Base-by-base conservation (phyloP, 2,113 vertebrate species). In the Rhea americana region DNA sequence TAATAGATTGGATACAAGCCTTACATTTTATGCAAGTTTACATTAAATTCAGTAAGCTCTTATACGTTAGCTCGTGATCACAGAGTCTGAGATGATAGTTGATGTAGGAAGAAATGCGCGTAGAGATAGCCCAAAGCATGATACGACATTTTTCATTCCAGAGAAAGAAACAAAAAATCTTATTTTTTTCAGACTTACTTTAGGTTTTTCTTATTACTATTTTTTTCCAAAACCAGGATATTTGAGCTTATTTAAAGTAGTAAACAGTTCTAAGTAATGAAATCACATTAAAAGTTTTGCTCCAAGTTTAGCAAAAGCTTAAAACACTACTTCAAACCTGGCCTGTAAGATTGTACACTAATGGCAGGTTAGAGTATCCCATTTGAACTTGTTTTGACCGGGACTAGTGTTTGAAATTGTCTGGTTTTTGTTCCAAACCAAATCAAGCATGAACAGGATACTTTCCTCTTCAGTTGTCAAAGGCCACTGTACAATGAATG, bases 221-320 rank as follows among this genome's bases (percentile, higher is more conserved):
- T 41, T 68, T 56, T 55, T 11, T 77, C 4, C 0, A 0, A 39
- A 13, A 59, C 74, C 13, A 56, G 72, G 14, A 75, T 48, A 11
- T 53, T 19, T 83, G 61, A 84, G 8, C 21, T 94, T 85, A 20
- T 85, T 70, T 67, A 47, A 75, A 80, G 14, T n/a, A 55, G 30
- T 61, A 43, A 78, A 88, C 78, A 10, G 15, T 56, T 56, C 35
- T 56, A 58, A 58, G 55, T 32, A 17, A 11, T 58, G 30, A 58
- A 58, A 32, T 58, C 32, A 58, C 28, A 15, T 8, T 55, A 55
- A 58, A 58, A 58, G 55, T 32, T 58, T 58, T 32, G 10, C 55
- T n/a, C 1, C 28, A 82, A 21, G 12, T 73, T 80, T 70, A 45
- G 30, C 61, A 39, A 45, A 81, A 86, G 50, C 6, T n/a, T 71